Conservation (phyloP, 2,888 invertebrate species). For the Amphimallon solstitiale region DNA sequence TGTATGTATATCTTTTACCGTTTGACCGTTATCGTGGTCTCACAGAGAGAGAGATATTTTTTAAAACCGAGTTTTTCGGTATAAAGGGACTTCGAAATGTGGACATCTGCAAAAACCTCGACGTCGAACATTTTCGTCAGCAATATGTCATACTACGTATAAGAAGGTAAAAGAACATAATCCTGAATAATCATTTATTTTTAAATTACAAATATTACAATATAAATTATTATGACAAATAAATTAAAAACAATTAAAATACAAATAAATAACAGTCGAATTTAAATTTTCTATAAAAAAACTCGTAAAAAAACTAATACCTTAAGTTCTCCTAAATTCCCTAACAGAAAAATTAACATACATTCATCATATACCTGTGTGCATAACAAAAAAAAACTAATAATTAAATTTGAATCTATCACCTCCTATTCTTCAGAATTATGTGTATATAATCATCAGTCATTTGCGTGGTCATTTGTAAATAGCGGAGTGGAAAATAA, state of each 20-base stretch:
- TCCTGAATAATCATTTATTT: background rate
- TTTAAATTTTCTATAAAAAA: conserved; percentile 2
- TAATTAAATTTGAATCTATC: conserved; percentile 8
- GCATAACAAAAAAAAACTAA: background rate
- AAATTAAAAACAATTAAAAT: conserved; percentile 8
- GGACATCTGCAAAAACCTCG: too few species aligned
- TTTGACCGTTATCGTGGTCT: too few species aligned
- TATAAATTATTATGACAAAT: conserved; percentile 17
- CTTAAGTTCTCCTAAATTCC: background rate
- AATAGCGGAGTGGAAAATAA: too few species aligned
- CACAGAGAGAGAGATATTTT: too few species aligned
- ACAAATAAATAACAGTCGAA: conserved; percentile 20
- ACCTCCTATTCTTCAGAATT: conserved; percentile 4
- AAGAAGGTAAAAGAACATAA: too few species aligned
- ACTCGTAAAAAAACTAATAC: background rate
- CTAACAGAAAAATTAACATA: background rate
- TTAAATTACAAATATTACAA: conserved; percentile 1
- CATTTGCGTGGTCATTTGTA: too few species aligned
- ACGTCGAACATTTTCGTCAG: too few species aligned
- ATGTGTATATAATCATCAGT: conserved; percentile 7
- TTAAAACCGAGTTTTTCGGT: too few species aligned
- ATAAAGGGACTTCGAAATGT: too few species aligned
- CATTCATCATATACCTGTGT: background rate
- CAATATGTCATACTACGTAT: too few species aligned
- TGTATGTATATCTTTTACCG: too few species aligned